Evolutionary conservation across 2,888 invertebrate species (phyloP), one percentile per base, ranked within the genome.

Genomic region (Melieria crassipennis): DNA sequence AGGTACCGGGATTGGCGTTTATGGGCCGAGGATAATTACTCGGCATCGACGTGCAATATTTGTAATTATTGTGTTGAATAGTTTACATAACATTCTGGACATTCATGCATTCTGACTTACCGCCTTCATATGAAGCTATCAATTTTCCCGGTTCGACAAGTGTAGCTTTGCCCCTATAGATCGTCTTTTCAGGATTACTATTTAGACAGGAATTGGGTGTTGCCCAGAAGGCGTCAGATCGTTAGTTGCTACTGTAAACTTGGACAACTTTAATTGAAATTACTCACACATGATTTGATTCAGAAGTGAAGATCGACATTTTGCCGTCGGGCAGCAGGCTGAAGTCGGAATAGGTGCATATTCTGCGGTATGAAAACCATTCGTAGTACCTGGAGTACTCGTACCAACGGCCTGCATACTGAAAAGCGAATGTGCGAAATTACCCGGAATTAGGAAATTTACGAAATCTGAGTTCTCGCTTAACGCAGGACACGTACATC

Each of bases 331-430:
- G 61, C 79, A 79, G 85, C 71, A 75, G 78, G 75, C 80, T 83
- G 84, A 92, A 93, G 74, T 89, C 88, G 0, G 92, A 91, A 1
- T 90, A 90, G 64, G 92, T 90, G 83, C 94, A 94, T 81, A 90
- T 91, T 10, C 92, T 92, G 4, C 90, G 91, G 11, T 91, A 84
- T 84, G 93, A 91, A 82, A 92, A 92, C 52, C 92, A 78, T 45
- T 91, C 90, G 80, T 92, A 92, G 83, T 93, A 94, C 78, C 91
- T 90, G 82, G 92, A 90, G 10, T 89, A 89, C 85, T 93, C 93
- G 81, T 91, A 93, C 93, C 93, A 94, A 81, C 89, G 90, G 47
- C 93, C 93, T 73, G 91, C 79, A 80, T 91, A 92, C 92, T 92
- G 71, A 75, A 76, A 58, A 62, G 52, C 69, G 45, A 60, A 42